Base-by-base conservation (phyloP, 1,140 invertebrate species). In the Anastrepha obliqua region DNA sequence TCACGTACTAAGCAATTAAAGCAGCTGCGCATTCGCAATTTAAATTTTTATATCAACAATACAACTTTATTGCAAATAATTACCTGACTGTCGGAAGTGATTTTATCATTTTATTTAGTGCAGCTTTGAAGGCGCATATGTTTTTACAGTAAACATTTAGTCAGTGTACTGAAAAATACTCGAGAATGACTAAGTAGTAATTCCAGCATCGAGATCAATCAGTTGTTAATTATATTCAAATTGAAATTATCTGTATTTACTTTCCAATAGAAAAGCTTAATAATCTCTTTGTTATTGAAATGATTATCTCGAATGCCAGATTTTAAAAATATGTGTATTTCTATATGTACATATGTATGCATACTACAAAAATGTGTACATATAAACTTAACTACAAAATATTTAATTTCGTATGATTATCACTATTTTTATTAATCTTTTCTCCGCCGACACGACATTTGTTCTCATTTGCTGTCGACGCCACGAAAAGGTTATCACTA, bases 401-500 rank as follows among this genome's bases (percentile, higher is more conserved):
- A 29, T 9, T 65, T 20, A 65, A 65, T 20, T 29, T 29, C 29
- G 29, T 29, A 29, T 29, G 29, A 29, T 29, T 29, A 29, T 29
- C 29, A 29, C 29, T 17, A 3, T 62, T 62, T 62, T 9, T 62
- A 17, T 51, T 47, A 8, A 47, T 44, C 15, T 74, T 42, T 74
- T 8, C 74, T 51, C 13, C n/a, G 47, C 15, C 47, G 55, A 2
- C 8, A 20, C 6, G 74, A 51, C 74, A 20, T 51, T 81, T 55
- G 47, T 81, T 55, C 47, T 81, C 44, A 81, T 55, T 81, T 81
- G 5, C 17, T 74, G 70, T 17, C 13, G 8, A 15, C 17, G 11
- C 17, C 70, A n/a, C 44, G 44, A 55, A 81, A 55, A 81, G 74
- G 74, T 81, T 81, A 81, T 81, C 74, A 11, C 29, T 3, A 67